A percentile compares a stretch with the other conserved stretches of the same genome.
Evolutionary conservation across 2,113 vertebrate species (phyloP).

Genomic region (Numenius arquata): DNA sequence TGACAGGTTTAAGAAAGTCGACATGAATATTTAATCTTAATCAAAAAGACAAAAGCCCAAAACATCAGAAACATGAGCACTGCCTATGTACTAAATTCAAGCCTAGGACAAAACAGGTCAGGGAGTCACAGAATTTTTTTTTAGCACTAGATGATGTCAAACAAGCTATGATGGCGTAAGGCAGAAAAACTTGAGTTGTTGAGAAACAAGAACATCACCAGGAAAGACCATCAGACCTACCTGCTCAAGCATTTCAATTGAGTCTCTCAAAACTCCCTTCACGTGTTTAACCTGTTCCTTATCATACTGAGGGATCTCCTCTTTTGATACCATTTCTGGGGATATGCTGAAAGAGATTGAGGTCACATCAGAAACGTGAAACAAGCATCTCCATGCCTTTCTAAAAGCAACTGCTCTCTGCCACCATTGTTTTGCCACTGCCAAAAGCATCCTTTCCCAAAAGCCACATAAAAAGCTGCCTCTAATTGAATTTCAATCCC

Average conservation of each 20-base stretch:
- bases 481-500: not conserved
- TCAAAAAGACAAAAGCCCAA: not conserved
- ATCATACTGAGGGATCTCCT: conserved; percentile 52
- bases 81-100: not conserved
- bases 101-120: not conserved
- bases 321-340: conserved; percentile 60
- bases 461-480: not conserved
- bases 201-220: not conserved
- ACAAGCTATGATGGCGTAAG: not conserved
- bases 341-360: conserved; percentile 68
- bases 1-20: not conserved
- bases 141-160: not conserved
- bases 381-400: not conserved
- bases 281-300: conserved; percentile 71
- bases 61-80: not conserved
- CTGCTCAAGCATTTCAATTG: conserved; percentile 91
- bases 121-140: not conserved
- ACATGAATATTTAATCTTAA: not conserved
- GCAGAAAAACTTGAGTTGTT: not conserved
- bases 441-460: not conserved
- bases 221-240: conserved; percentile 53
- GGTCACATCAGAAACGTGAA: not conserved
- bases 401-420: not conserved
- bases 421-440: not conserved
- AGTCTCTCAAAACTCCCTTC: conserved; percentile 89